Conservation (phyloP, 1,140 invertebrate genomes). For the Oryctes rhinoceros region DNA sequence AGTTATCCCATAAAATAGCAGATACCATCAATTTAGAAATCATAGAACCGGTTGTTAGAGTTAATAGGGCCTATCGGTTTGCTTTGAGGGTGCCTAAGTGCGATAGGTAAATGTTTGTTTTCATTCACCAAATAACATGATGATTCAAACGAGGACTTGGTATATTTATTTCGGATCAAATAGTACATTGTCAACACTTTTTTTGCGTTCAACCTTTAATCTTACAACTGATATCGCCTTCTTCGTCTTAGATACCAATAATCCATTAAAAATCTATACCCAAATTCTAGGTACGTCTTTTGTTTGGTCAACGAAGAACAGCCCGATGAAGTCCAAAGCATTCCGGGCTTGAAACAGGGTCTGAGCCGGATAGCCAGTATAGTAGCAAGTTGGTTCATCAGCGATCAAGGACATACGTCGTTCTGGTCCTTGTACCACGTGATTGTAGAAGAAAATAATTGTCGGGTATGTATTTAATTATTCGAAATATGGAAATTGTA, state of each 20-base stretch:
- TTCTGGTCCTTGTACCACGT: constrained; percentile 68
- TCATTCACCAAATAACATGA: neutral
- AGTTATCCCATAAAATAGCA: constrained; percentile 77
- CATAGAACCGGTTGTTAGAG: constrained; percentile 78
- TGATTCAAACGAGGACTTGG: neutral
- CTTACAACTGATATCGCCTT: too few relatives aligned
- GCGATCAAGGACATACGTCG: constrained; percentile 65
- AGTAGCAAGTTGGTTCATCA: constrained; percentile 73
- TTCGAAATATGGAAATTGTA: too few relatives aligned
- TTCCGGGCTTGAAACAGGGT: constrained; percentile 69
- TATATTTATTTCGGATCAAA: neutral
- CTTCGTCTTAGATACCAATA: too few relatives aligned
- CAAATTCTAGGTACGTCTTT: constrained; percentile 68
- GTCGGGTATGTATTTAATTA: constrained; percentile 60
- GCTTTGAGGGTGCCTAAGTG: constrained; percentile 73
- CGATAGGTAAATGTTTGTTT: constrained; percentile 62
- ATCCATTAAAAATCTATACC: too few relatives aligned
- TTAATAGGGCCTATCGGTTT: constrained; percentile 79
- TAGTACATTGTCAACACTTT: neutral
- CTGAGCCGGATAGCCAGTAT: constrained; percentile 78
- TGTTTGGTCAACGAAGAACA: constrained; percentile 76
- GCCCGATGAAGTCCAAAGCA: constrained; percentile 62
- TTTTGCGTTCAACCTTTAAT: neutral
- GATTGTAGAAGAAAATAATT: constrained; percentile 65
- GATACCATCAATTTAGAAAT: constrained; percentile 82